These are phyloP conservation scores for Apostichopus japonicus DNA, from an alignment of 35 echinoderm and acorn worm genomes.

Conservation along the genomic window DNA sequence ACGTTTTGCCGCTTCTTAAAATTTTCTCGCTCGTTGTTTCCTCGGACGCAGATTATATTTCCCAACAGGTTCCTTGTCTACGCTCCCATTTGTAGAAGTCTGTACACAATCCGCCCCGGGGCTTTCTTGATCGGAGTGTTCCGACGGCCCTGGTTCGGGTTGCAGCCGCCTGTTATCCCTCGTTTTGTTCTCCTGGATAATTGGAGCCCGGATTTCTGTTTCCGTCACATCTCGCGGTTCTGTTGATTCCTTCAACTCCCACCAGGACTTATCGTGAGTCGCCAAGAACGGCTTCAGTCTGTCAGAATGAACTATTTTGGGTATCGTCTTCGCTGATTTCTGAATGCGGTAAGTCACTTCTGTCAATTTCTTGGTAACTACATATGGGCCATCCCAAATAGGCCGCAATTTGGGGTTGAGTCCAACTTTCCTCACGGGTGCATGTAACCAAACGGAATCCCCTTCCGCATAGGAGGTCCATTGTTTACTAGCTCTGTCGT, in stretches of 20 bases:
- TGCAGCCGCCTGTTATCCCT: background rate
- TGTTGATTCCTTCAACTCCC: too few species aligned
- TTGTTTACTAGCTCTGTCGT: constrained; percentile 17
- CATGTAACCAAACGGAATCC: constrained; percentile 65
- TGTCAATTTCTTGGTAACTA: constrained; percentile 25
- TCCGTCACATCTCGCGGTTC: too few species aligned
- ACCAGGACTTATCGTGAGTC: too few species aligned
- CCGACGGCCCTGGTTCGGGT: background rate
- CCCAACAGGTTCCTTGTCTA: too few species aligned
- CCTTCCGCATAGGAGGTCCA: background rate
- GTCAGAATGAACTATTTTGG: constrained; percentile 47
- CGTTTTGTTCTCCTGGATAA: background rate
- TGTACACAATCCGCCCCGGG: too few species aligned
- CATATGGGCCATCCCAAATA: constrained; percentile 59
- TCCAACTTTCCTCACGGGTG: constrained; percentile 33
- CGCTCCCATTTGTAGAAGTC: too few species aligned
- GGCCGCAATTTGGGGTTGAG: constrained; percentile 47
- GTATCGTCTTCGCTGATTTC: background rate
- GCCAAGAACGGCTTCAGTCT: too few species aligned
- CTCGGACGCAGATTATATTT: too few species aligned
- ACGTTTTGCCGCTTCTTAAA: too few species aligned
- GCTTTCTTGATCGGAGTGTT: too few species aligned
- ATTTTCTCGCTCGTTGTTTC: too few species aligned
- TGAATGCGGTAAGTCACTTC: constrained; percentile 64
- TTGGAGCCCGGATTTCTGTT: too few species aligned